A percentile compares a stretch with the other conserved stretches of the same genome.
Conservation (phyloP, 1,140 invertebrate genomes). For the Lepidotrigona ventralis region DNA sequence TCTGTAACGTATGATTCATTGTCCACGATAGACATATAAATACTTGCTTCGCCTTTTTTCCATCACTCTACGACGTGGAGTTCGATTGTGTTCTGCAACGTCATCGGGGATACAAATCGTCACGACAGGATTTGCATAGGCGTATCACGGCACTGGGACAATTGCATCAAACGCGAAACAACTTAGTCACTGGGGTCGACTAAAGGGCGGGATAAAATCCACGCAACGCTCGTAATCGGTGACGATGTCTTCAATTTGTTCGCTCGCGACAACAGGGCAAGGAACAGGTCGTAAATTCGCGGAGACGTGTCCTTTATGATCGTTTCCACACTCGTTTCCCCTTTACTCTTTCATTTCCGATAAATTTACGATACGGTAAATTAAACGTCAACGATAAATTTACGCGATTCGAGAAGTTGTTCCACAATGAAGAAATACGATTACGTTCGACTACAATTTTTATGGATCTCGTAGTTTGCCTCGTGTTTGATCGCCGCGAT, state of each 20-base stretch:
- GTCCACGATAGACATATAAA: neutral
- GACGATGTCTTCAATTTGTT: conserved; percentile 37
- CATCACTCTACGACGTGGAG: no score
- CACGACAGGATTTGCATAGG: conserved; percentile 1
- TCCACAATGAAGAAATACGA: neutral
- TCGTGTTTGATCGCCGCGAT: neutral
- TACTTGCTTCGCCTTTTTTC: neutral
- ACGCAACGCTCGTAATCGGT: neutral
- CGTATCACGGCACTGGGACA: neutral
- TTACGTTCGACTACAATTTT: neutral
- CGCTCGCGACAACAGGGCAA: neutral
- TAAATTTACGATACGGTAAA: conserved; percentile 22
- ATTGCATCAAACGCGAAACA: conserved; percentile 1
- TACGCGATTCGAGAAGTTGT: neutral
- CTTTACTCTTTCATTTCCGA: neutral
- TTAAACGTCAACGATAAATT: neutral
- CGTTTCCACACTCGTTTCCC: neutral
- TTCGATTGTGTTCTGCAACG: neutral
- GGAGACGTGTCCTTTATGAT: conserved; percentile 21
- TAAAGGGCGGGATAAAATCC: neutral
- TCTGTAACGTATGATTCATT: no score
- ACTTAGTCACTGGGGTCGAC: neutral
- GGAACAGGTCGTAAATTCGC: conserved; percentile 31
- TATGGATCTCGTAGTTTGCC: neutral
- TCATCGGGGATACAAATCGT: neutral